phyloP scores from a whole-genome alignment of 2,888 invertebrate species.

The Callyntrura sp. region DNA sequence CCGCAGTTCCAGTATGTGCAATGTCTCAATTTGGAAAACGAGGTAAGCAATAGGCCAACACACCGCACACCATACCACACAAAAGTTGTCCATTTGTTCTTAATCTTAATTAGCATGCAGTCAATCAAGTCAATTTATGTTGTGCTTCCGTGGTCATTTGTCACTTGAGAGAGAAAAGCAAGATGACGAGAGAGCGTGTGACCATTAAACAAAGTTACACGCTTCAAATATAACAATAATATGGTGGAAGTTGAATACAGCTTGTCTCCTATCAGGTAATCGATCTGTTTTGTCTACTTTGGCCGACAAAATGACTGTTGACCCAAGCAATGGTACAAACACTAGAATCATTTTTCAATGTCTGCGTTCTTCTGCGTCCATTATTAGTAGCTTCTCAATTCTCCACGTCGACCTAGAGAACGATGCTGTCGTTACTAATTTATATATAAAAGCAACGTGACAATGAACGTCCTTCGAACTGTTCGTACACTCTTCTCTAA shows the following conservation, averaged over 20 bases:
- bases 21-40: slow-evolving; percentile 90
- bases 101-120: background rate
- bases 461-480: slow-evolving; percentile 68
- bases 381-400: slow-evolving; percentile 21
- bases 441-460: slow-evolving; percentile 52
- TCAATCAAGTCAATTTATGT: slow-evolving; percentile 5
- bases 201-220: background rate
- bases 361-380: slow-evolving; percentile 37
- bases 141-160: slow-evolving; percentile 66
- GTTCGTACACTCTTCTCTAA: background rate
- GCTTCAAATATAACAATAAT: background rate
- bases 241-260: background rate
- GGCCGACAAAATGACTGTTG: slow-evolving; percentile 36
- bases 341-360: slow-evolving; percentile 31
- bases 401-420: too few species aligned
- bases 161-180: slow-evolving; percentile 43
- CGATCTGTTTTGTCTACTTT: background rate
- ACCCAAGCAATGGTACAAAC: slow-evolving; percentile 52
- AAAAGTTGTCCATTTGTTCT: background rate
- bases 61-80: background rate
- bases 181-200: background rate
- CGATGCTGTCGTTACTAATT: slow-evolving; percentile 40
- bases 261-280: background rate
- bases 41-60: slow-evolving; percentile 86
- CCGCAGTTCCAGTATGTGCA: slow-evolving; percentile 89